Evolutionary conservation across 2,797 vertebrate species (phyloP).

Genomic region (Artibeus lituratus): DNA sequence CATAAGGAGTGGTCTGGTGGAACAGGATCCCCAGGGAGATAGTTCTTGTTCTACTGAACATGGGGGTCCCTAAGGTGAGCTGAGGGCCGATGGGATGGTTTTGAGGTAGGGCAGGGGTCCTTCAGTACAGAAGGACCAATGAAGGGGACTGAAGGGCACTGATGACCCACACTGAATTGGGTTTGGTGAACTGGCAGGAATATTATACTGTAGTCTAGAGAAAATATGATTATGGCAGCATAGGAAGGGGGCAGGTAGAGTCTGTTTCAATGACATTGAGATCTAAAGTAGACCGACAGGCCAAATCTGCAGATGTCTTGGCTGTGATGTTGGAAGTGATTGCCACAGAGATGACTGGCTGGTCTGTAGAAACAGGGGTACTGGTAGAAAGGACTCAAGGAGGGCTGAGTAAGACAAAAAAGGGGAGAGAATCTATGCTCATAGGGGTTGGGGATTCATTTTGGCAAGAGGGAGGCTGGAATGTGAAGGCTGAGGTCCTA

Average conservation of each 20-base stretch:
- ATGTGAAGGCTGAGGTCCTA: constrained; percentile 64
- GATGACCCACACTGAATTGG: not conserved
- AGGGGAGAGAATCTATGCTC: constrained; percentile 54
- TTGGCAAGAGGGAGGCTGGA: constrained; percentile 85
- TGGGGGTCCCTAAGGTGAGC: constrained; percentile 75
- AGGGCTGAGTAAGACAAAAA: not conserved
- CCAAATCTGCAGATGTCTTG: constrained; percentile 60
- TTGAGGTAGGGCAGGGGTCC: constrained; percentile 21
- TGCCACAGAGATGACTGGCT: not conserved
- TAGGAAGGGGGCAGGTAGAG: not conserved
- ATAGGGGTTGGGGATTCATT: not conserved
- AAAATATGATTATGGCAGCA: constrained; percentile 32
- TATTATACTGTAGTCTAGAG: constrained; percentile 50
- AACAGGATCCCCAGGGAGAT: not conserved
- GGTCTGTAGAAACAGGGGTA: constrained; percentile 66
- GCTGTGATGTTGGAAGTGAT: not conserved
- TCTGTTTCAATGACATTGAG: constrained; percentile 61
- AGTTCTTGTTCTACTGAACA: fast-evolving
- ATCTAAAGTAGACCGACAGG: constrained; percentile 80
- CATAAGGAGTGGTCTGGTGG: fast-evolving
- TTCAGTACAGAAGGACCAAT: fast-evolving
- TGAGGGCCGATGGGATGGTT: constrained; percentile 71
- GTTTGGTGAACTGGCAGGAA: not conserved
- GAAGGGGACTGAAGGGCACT: not conserved
- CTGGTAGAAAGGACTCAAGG: constrained; percentile 45